These are phyloP conservation scores for Xestia ashworthii DNA, from an alignment of 2,888 invertebrate genomes.

Conservation along the genomic window DNA sequence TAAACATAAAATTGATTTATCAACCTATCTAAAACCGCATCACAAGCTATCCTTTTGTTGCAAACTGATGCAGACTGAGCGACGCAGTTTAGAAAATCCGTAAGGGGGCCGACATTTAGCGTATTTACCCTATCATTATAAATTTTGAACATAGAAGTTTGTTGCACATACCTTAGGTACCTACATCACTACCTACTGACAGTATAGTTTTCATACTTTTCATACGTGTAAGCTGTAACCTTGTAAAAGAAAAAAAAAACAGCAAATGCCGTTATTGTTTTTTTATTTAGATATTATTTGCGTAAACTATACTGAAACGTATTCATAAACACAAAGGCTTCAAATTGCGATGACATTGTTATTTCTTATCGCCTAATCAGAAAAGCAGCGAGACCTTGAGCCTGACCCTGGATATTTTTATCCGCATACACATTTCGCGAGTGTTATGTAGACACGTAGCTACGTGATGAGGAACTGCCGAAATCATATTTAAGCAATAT, in stretches of 20 bases:
- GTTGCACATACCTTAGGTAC: background rate
- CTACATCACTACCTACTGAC: conserved; percentile 1
- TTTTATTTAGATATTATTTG: conserved; percentile 64
- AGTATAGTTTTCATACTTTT: conserved; percentile 73
- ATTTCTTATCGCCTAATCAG: conserved; percentile 88
- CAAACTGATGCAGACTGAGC: too few relatives aligned
- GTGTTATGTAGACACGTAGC: conserved; percentile 79
- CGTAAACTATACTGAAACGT: conserved; percentile 74
- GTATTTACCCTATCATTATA: too few relatives aligned
- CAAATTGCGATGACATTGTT: conserved; percentile 72
- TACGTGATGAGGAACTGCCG: conserved; percentile 79
- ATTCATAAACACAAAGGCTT: conserved; percentile 69
- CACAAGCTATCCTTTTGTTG: too few relatives aligned
- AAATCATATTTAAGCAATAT: conserved; percentile 73
- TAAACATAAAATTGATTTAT: too few relatives aligned
- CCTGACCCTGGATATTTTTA: conserved; percentile 90
- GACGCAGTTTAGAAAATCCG: too few relatives aligned
- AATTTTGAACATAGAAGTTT: background rate
- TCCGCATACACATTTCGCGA: conserved; percentile 88
- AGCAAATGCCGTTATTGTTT: conserved; percentile 86
- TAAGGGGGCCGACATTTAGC: too few relatives aligned
- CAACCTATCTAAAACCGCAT: too few relatives aligned
- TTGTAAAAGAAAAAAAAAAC: conserved; percentile 84
- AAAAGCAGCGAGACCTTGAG: conserved; percentile 88
- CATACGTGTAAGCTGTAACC: conserved; percentile 77